Base-by-base conservation (phyloP, 2,797 vertebrate genomes). In the Neoniphon sammara region DNA sequence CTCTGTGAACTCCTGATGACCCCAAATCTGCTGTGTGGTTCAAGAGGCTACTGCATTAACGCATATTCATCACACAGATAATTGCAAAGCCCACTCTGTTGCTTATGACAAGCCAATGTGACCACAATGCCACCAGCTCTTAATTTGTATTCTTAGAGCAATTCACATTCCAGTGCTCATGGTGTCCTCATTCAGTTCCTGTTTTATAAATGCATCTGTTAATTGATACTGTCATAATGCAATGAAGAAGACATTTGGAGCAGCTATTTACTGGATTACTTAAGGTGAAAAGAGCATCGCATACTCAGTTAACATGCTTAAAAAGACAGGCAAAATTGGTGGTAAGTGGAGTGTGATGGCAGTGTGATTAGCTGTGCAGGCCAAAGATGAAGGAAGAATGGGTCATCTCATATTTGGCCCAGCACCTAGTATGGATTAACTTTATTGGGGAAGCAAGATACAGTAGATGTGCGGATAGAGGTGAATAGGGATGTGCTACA, bases 51-150 rank as follows among this genome's bases (percentile, higher is more conserved):
- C 75, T 70, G 79, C 82, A 84, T 83, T 86, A 86, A 84, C 73
- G 34, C 44, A 20, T 73, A 87, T 91, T 91, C 88, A 91, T 92
- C 88, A 88, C 81, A 73, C 56, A 68, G 83, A 88, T 93, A 92
- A 92, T 90, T 89, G 85, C 82, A 30, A 72, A 79, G 78, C 72
- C 59, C 61, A 70, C 68, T 82, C 84, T 78, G 78, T 75, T n/a
- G 64, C 88, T 84, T 76, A 88, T 81, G 88, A 87, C 85, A 89
- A 75, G 84, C 66, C 87, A 83, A 80, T 82, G 77, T 83, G 84
- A 83, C 79, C 84, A 84, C 74, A 65, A 70, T 57, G 68, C 63
- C 75, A 78, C 76, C 0, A 5, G 63, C 60, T 77, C 74, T 73
- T 91, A 89, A 91, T 90, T 91, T 83, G 81, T 86, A 89, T 89